Evolutionary conservation across 2,113 vertebrate species (phyloP).

Genomic region (Cisticola juncidis): DNA sequence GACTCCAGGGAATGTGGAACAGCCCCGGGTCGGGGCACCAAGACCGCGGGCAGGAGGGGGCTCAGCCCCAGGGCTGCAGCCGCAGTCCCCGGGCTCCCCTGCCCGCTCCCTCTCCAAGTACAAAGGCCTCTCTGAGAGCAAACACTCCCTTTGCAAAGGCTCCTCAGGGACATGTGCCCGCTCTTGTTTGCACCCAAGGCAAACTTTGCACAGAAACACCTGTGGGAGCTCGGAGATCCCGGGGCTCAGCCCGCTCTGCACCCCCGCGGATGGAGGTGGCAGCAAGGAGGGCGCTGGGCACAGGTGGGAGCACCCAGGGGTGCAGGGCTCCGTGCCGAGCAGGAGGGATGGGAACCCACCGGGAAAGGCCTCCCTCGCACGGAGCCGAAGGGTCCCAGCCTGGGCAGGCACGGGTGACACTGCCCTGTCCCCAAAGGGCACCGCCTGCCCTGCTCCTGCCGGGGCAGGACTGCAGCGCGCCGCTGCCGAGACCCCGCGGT

Average conservation of each 20-base stretch:
- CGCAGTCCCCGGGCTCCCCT: background rate
- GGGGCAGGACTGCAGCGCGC: accelerated
- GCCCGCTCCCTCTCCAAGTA: conserved; percentile 33
- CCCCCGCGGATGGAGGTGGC: accelerated
- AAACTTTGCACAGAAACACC: conserved; percentile 56
- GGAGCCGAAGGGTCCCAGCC: accelerated
- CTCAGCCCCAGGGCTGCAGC: background rate
- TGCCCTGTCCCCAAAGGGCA: background rate
- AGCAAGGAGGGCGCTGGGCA: background rate
- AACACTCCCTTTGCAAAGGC: conserved; percentile 53
- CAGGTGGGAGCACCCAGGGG: background rate
- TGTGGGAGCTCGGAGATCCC: background rate
- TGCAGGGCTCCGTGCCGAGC: background rate
- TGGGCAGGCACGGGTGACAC: background rate
- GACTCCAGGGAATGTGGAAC: background rate
- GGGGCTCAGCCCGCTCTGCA: background rate
- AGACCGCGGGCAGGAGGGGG: background rate
- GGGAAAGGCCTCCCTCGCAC: background rate
- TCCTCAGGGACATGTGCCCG: conserved; percentile 53
- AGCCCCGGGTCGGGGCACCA: accelerated
- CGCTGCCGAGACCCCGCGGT: background rate
- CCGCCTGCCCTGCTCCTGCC: accelerated
- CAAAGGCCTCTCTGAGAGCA: conserved; percentile 59
- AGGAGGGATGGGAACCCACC: background rate
- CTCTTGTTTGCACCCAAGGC: conserved; percentile 60